These are phyloP conservation scores for Oreocharis arfaki DNA, from an alignment of 2,113 vertebrate species.

Conservation along the genomic window DNA sequence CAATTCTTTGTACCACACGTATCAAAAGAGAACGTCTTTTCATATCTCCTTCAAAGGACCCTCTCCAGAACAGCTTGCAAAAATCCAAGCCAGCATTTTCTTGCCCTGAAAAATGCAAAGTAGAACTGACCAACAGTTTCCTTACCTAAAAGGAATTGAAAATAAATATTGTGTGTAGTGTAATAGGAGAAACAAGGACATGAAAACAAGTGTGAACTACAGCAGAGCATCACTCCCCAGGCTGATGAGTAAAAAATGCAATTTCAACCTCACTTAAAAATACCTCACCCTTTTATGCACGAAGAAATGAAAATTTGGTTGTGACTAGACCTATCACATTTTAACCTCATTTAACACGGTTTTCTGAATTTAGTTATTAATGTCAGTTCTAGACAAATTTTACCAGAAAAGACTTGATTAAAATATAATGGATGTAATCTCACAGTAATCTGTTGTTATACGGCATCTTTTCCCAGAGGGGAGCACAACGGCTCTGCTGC, in stretches of 20 bases:
- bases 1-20: neutral
- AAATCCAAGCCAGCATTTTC: neutral
- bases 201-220: neutral
- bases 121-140: neutral
- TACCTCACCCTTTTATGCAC: neutral
- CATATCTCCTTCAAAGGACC: slow-evolving; percentile 10
- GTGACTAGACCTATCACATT: neutral
- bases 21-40: neutral
- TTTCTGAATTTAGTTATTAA: neutral
- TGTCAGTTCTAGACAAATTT: neutral
- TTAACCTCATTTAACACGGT: neutral
- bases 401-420: neutral
- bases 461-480: neutral
- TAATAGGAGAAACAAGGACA: neutral
- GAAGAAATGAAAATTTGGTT: neutral
- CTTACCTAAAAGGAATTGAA: neutral
- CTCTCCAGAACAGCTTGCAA: neutral
- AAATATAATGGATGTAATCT: neutral
- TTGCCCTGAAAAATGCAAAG: neutral
- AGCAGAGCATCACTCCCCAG: neutral
- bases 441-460: neutral
- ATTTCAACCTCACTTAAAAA: neutral
- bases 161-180: neutral
- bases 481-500: neutral
- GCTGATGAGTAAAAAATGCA: neutral